These are phyloP conservation scores for Pelobates fuscus DNA, from an alignment of 2,113 vertebrate species.

Conservation along the genomic window DNA sequence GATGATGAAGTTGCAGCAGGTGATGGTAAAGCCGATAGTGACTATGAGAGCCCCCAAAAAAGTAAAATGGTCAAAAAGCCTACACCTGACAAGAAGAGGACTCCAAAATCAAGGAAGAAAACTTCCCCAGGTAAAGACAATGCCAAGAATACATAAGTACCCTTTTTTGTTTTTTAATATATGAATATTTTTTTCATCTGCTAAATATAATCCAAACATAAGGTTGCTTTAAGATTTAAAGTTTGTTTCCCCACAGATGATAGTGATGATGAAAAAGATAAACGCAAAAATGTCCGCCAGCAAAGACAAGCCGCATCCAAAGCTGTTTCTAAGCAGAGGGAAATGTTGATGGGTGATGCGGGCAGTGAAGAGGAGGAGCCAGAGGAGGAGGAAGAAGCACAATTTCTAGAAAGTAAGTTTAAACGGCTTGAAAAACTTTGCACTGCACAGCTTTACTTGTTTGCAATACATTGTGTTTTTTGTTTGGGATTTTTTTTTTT, in stretches of 20 bases:
- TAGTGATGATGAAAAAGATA: constrained; percentile 86
- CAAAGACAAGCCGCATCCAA: constrained; percentile 95
- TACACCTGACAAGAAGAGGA: constrained; percentile 80
- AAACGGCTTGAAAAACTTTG: no score
- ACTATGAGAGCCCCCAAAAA: constrained; percentile 81
- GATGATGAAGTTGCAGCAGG: constrained; percentile 75
- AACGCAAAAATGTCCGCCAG: constrained; percentile 91
- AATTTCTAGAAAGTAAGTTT: constrained; percentile 88
- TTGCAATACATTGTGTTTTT: no score
- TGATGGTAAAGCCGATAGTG: constrained; percentile 79
- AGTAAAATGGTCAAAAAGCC: constrained; percentile 83
- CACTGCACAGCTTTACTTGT: no score
- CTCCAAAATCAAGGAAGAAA: constrained; percentile 81
- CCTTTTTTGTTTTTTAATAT: no score
- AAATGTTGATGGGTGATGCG: constrained; percentile 92
- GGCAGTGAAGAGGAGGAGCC: constrained; percentile 94
- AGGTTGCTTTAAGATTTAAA: no score
- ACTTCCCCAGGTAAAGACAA: constrained; percentile 70
- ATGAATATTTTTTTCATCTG: no score
- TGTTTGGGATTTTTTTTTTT: no score
- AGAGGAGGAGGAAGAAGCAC: constrained; percentile 81
- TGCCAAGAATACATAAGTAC: no score
- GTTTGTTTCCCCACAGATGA: constrained; percentile 80
- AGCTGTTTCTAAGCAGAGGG: constrained; percentile 95
- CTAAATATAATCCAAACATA: no score